phyloP scores from a whole-genome alignment of 1,140 invertebrate species.

The Homarus americanus region DNA sequence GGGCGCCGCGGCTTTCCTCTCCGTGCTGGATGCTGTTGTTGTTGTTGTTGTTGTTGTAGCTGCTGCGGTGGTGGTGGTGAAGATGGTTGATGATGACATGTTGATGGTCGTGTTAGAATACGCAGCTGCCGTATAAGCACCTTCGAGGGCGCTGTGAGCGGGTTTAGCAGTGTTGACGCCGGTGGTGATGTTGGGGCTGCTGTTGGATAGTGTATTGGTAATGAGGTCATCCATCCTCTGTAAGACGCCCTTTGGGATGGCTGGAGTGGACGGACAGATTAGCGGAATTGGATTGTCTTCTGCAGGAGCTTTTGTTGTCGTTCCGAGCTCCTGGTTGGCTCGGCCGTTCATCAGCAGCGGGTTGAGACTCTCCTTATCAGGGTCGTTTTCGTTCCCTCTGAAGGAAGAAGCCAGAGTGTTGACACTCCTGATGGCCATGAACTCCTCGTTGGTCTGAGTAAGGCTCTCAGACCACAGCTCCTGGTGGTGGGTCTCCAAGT shows the following conservation, averaged over 20 bases:
- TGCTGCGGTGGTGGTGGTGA: neutral
- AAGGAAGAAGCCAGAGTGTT: slow-evolving; percentile 31
- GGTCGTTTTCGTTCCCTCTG: slow-evolving; percentile 4
- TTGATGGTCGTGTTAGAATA: slow-evolving; percentile 5
- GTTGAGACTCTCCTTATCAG: slow-evolving; percentile 2
- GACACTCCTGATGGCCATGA: slow-evolving; percentile 26
- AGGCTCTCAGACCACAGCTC: slow-evolving; percentile 34
- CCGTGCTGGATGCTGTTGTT: neutral
- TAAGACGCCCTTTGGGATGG: slow-evolving; percentile 23
- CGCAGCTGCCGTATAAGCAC: neutral
- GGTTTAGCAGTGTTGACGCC: neutral
- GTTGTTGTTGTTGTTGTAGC: neutral
- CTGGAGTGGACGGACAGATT: slow-evolving; percentile 10
- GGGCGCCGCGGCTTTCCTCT: neutral
- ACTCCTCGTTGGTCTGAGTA: slow-evolving; percentile 17
- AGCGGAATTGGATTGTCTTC: neutral
- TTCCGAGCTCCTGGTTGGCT: neutral
- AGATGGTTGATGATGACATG: neutral
- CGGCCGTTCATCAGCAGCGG: slow-evolving; percentile 29
- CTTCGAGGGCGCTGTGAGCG: neutral
- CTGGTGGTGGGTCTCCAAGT: neutral
- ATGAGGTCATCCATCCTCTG: slow-evolving; percentile 57
- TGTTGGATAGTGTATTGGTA: slow-evolving; percentile 32
- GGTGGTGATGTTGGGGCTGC: slow-evolving; percentile 30
- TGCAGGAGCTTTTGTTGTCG: neutral